Base-by-base conservation (phyloP, 1,140 invertebrate species). In the Grapholita molesta region DNA sequence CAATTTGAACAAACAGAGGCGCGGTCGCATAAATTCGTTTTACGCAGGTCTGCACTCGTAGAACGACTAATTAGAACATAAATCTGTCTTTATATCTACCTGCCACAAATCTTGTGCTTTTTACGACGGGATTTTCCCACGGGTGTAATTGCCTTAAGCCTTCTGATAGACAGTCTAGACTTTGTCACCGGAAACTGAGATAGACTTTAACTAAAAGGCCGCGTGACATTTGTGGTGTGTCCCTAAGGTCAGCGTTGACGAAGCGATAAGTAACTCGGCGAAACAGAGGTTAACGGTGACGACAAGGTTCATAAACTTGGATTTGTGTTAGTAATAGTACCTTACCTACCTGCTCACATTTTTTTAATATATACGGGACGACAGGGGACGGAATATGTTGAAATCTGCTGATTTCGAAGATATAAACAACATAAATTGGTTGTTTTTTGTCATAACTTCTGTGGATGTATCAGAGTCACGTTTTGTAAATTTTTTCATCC, bases 1-100 rank as follows among this genome's bases (percentile, higher is more conserved):
- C 80, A 84, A 83, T 81, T 77, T 72, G 72, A 74, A 67, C 73
- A 75, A 74, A 76, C 78, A 78, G 70, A 71, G 73, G 74, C 76
- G 72, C 68, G 81, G 79, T 82, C 78, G 73, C 79, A 78, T 85
- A 85, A 85, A 85, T 85, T 77, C 75, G 70, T 81, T 84, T 81
- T 78, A 85, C 82, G 69, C 71, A 78, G 79, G 57, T 80, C 74
- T 75, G 73, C 71, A 68, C 70, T 75, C 74, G 74, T 70, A 68
- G 72, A 77, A 57, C 71, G 74, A 78, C 79, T 85, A 83, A 83
- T 85, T 83, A 85, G 77, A 83, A 80, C 83, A 83, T 85, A 85
- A 85, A 85, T 85, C 80, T 84, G 73, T 79, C 77, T 82, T 80
- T 75, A 83, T 79, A 80, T 61, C 55, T 61, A 61, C 55, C 28